Percentiles rank a stretch among this genome's conserved stretches.
These are phyloP conservation scores for Acleris sparsana DNA, from an alignment of 2,888 invertebrate genomes.

Conservation along the genomic window DNA sequence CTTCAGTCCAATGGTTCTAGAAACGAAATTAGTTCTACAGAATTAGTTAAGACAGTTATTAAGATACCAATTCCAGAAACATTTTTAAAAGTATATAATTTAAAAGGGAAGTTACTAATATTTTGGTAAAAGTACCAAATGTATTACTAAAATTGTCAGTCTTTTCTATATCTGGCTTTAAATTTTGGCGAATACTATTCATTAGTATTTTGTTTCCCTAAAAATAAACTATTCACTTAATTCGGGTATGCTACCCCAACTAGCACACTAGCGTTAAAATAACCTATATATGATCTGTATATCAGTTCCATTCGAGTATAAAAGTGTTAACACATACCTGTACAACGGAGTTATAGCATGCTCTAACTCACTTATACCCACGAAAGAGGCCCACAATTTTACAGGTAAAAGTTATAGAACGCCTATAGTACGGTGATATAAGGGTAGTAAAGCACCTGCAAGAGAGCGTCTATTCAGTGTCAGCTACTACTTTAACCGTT, in stretches of 20 bases:
- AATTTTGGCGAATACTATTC: constrained; percentile 47
- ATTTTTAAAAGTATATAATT: constrained; percentile 9
- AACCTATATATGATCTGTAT: too few species aligned
- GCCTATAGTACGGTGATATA: too few species aligned
- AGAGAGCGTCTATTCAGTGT: too few species aligned
- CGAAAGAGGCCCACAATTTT: too few species aligned
- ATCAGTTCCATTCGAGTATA: too few species aligned
- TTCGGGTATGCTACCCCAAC: constrained; percentile 2
- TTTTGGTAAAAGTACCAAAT: constrained; percentile 45
- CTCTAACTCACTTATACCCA: too few species aligned
- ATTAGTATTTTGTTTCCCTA: constrained; percentile 19
- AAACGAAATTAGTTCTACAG: constrained; percentile 60
- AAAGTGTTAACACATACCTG: too few species aligned
- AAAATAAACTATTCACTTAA: constrained; percentile 14
- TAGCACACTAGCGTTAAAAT: too few species aligned
- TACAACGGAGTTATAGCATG: too few species aligned
- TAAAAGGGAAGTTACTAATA: constrained; percentile 32
- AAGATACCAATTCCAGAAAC: constrained; percentile 7
- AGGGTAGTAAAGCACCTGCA: too few species aligned
- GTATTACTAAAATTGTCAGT: constrained; percentile 47
- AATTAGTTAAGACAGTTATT: constrained; percentile 52
- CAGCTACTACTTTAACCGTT: too few species aligned
- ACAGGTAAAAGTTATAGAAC: too few species aligned
- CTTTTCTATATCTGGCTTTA: constrained; percentile 47
- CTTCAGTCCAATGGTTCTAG: constrained; percentile 1